Conservation (phyloP, 1,140 invertebrate genomes). For the Trinorchestia longiramus region DNA sequence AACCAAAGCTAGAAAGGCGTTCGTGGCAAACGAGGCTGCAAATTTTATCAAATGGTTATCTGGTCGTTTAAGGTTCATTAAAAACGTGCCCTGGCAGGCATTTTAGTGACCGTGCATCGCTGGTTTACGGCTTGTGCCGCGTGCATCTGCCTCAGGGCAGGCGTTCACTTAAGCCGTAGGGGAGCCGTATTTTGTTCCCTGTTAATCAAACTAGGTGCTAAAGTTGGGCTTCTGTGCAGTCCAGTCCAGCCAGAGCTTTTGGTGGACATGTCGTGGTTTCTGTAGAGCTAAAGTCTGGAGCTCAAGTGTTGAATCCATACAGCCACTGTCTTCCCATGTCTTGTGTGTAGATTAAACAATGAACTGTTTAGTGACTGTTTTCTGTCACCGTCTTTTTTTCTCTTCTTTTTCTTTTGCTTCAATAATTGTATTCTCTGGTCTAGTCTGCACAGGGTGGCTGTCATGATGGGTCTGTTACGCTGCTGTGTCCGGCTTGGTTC, state of each 20-base stretch:
- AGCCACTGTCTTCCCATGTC: background rate
- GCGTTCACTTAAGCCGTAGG: conserved; percentile 44
- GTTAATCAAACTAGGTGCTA: conserved; percentile 50
- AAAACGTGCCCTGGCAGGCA: conserved; percentile 47
- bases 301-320: background rate
- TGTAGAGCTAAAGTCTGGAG: background rate
- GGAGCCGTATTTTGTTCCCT: background rate
- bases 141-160: background rate
- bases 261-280: background rate
- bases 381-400: background rate
- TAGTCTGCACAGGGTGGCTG: no score
- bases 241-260: background rate
- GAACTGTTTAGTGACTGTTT: background rate
- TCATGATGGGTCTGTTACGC: no score
- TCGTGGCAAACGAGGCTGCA: conserved; percentile 40
- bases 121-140: conserved; percentile 16
- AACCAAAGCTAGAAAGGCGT: background rate
- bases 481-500: no score
- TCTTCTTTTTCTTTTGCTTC: background rate
- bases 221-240: conserved; percentile 9
- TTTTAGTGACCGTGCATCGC: conserved; percentile 30
- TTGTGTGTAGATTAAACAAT: background rate
- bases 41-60: conserved; percentile 53
- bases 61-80: conserved; percentile 55
- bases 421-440: background rate